Conservation (phyloP, 2,797 vertebrate genomes). For the Oryzias sinensis region DNA sequence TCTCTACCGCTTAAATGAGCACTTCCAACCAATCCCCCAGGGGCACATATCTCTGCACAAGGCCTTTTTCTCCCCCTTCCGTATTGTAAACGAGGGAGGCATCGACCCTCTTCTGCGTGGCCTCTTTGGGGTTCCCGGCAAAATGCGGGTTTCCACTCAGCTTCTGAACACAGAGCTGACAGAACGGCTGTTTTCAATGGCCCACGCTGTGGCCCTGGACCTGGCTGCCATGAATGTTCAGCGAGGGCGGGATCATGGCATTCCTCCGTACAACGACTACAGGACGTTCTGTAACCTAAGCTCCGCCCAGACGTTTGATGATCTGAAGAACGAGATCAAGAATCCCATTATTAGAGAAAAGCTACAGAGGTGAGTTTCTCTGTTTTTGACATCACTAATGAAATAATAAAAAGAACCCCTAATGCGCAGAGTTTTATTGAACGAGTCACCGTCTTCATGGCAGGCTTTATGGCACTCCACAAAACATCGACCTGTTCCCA, state of each 20-base stretch:
- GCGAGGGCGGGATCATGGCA: conserved; percentile 94
- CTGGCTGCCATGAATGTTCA: conserved; percentile 98
- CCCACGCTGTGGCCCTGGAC: conserved; percentile 93
- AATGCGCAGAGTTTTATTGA: not conserved
- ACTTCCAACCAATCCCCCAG: conserved; percentile 90
- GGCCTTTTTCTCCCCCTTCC: conserved; percentile 97
- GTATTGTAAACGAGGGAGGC: conserved; percentile 96
- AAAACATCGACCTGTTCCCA: conserved; percentile 95
- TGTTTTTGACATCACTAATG: no score
- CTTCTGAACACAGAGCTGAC: conserved; percentile 95
- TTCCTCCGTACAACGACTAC: conserved; percentile 96
- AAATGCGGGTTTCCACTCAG: conserved; percentile 93
- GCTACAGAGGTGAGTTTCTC: conserved; percentile 81
- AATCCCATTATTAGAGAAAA: conserved; percentile 89
- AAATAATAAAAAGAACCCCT: no score
- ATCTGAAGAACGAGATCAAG: conserved; percentile 94
- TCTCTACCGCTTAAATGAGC: conserved; percentile 88
- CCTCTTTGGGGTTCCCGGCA: conserved; percentile 91
- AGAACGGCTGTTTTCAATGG: conserved; percentile 96
- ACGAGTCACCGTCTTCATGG: not conserved
- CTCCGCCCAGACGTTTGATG: conserved; percentile 88
- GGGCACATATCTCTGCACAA: conserved; percentile 94
- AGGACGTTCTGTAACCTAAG: conserved; percentile 95
- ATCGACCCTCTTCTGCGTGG: conserved; percentile 96
- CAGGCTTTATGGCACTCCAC: conserved; percentile 90